Evolutionary conservation across 2,888 invertebrate species (phyloP).

Genomic region (Drosophila cognata): DNA sequence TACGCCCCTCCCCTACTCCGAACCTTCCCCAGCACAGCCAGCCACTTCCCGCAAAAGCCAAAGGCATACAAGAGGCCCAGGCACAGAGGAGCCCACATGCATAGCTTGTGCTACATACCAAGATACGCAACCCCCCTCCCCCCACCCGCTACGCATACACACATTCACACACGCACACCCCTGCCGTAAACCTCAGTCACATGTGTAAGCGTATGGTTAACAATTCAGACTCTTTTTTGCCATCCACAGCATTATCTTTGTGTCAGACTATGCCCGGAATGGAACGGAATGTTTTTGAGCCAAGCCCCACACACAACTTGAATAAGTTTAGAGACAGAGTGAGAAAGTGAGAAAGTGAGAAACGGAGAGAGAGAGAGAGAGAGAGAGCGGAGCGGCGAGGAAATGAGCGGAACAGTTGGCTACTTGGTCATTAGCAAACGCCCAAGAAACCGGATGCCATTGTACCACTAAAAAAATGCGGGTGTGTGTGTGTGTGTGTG

Average conservation of each 20-base stretch:
- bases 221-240: conserved; percentile 62
- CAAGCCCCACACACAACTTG: conserved; percentile 42
- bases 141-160: conserved; percentile 6
- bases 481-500: not conserved
- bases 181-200: conserved; percentile 5
- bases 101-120: conserved; percentile 44
- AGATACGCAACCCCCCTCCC: conserved; percentile 12
- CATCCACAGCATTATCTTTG: conserved; percentile 64
- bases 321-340: conserved; percentile 25
- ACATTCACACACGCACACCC: not conserved
- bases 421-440: conserved; percentile 39
- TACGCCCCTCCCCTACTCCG: not conserved
- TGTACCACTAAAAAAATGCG: conserved; percentile 13
- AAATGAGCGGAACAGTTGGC: not conserved
- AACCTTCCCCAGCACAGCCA: no score
- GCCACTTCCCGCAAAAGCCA: conserved; percentile 21
- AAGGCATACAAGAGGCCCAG: conserved; percentile 25
- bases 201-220: conserved; percentile 38
- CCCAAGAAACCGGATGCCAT: conserved; percentile 34
- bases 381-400: not conserved
- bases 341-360: not conserved
- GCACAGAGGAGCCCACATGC: conserved; percentile 31
- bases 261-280: conserved; percentile 62
- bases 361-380: not conserved
- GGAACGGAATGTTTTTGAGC: conserved; percentile 66